Conservation (phyloP, 2,797 vertebrate genomes). For the Vireo griseus region DNA sequence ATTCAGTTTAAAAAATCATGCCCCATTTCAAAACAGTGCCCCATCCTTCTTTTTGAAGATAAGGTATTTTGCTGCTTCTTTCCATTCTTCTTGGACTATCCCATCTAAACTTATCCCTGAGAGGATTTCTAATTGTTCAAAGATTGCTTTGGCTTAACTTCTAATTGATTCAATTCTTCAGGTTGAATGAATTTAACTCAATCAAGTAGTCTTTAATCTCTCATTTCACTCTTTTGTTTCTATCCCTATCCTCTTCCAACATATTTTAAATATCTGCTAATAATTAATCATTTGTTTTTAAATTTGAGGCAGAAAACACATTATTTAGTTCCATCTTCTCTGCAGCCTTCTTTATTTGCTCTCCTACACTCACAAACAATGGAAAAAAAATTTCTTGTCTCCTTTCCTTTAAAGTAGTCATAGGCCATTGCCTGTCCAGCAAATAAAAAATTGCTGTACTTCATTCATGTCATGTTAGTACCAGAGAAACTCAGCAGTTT, state of each 20-base stretch:
- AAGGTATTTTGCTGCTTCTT: not conserved
- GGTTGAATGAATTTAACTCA: not conserved
- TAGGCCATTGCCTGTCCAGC: not conserved
- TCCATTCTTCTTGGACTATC: not conserved
- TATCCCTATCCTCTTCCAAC: not conserved
- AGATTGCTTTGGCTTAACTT: not conserved
- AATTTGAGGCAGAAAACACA: not conserved
- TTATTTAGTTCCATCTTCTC: not conserved
- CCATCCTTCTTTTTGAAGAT: not conserved
- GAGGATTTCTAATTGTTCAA: not conserved
- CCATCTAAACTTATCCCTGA: not conserved
- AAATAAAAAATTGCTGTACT: constrained; percentile 25
- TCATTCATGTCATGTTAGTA: constrained; percentile 11
- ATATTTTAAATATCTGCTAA: not conserved
- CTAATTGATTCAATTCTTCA: not conserved
- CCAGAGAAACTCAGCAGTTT: not conserved
- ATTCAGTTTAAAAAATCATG: not conserved
- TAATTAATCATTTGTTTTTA: not conserved
- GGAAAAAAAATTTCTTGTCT: not conserved
- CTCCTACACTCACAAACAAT: not conserved
- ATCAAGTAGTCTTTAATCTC: not conserved
- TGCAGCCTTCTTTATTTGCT: not conserved
- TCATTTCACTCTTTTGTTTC: not conserved
- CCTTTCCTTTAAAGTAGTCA: not conserved
- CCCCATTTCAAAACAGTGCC: not conserved